A percentile compares a stretch with the other conserved stretches of the same genome.
Conservation (phyloP, 1,140 invertebrate genomes). For the Anastatus disparis region DNA sequence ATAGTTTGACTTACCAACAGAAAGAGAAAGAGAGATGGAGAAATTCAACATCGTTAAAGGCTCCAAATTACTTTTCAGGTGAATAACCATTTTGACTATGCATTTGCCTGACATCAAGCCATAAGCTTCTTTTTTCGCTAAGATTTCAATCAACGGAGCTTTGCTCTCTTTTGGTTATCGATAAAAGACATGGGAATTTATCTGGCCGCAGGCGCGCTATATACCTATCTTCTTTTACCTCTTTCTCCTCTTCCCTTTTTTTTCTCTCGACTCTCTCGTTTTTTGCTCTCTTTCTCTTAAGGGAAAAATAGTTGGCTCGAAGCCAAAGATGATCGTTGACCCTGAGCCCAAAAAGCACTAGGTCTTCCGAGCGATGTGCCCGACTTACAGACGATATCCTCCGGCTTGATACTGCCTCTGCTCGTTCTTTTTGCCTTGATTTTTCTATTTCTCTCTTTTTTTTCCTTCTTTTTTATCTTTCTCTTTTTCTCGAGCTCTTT, state of each 20-base stretch:
- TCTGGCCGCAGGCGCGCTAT: neutral
- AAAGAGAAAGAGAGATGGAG: neutral
- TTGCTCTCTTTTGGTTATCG: neutral
- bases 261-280: too few species aligned
- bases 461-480: neutral
- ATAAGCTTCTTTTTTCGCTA: neutral
- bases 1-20: neutral
- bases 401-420: neutral
- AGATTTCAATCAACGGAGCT: conserved; percentile 17
- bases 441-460: neutral
- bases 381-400: conserved; percentile 4
- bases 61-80: neutral
- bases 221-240: too few species aligned
- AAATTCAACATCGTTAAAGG: neutral
- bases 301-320: conserved; percentile 14
- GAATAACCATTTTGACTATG: neutral
- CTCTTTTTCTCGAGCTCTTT: conserved; percentile 5
- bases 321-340: conserved; percentile 31
- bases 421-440: neutral
- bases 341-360: conserved; percentile 28
- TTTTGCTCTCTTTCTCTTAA: neutral
- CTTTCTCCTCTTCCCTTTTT: too few species aligned
- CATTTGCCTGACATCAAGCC: too few species aligned
- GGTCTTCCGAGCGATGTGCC: neutral
- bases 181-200: conserved; percentile 1